Percentiles rank a stretch among this genome's conserved stretches.
phyloP scores from a whole-genome alignment of 2,113 vertebrate genomes.

The Pseudolaguvia tuberculata region DNA sequence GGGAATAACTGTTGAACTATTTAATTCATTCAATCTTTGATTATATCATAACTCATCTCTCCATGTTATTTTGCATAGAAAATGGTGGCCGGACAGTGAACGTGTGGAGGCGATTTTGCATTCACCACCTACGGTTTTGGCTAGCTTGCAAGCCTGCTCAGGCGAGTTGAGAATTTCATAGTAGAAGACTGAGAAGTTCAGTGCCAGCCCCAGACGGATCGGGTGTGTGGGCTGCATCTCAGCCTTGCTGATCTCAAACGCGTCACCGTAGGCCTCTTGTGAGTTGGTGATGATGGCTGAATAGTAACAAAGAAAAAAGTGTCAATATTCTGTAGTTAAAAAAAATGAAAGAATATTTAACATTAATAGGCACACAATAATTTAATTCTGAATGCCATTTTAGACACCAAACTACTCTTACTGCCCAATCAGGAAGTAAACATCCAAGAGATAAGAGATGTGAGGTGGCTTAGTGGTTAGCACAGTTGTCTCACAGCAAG shows the following conservation, averaged over 20 bases:
- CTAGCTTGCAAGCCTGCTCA: slow-evolving; percentile 84
- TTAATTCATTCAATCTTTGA: no score
- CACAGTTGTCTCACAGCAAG: no score
- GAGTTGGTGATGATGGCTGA: slow-evolving; percentile 79
- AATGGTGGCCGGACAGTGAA: neutral
- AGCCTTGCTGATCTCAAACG: slow-evolving; percentile 83
- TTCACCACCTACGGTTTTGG: slow-evolving; percentile 75
- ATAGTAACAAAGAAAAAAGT: slow-evolving; percentile 4
- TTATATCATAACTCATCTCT: no score
- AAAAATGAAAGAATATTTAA: no score
- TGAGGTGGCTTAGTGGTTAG: no score
- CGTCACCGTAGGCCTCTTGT: slow-evolving; percentile 82
- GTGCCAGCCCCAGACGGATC: slow-evolving; percentile 92
- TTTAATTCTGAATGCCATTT: no score
- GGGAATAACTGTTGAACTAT: no score
- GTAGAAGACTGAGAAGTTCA: slow-evolving; percentile 96
- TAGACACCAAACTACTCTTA: no score
- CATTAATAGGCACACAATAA: no score
- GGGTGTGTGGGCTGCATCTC: slow-evolving; percentile 92
- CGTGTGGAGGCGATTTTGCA: neutral
- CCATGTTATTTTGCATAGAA: neutral
- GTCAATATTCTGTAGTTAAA: no score
- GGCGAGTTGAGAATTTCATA: slow-evolving; percentile 92
- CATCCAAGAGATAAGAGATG: no score
- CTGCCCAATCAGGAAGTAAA: no score